These are phyloP conservation scores for Torymus aiolomorphi DNA, from an alignment of 2,888 invertebrate genomes.

Conservation along the genomic window DNA sequence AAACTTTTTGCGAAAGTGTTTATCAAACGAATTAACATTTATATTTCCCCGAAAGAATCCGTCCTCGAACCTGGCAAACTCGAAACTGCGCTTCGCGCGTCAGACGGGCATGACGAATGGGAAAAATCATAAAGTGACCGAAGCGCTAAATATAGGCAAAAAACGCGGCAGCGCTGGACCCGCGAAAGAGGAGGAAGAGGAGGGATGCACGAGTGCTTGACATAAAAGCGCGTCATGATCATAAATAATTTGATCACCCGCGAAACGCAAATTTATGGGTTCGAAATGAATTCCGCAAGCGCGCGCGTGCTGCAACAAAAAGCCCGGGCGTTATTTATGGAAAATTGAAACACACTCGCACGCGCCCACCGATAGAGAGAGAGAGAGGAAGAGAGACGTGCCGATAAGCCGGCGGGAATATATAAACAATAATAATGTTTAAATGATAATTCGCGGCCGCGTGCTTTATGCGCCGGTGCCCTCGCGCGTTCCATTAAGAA, in stretches of 20 bases:
- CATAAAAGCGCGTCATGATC: conserved; percentile 45
- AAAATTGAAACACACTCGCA: conserved; percentile 43
- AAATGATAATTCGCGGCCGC: conserved; percentile 34
- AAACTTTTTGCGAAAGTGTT: background rate
- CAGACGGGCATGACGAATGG: background rate
- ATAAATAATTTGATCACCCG: conserved; percentile 52
- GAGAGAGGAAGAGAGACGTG: background rate
- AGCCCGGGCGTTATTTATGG: conserved; percentile 46
- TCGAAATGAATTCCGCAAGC: conserved; percentile 42
- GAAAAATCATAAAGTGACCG: conserved; percentile 34
- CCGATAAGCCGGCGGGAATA: background rate
- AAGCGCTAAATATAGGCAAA: conserved; percentile 43
- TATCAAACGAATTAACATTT: background rate
- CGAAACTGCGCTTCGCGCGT: no score
- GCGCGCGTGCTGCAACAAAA: background rate
- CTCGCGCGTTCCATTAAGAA: conserved; percentile 37
- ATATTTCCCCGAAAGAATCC: background rate
- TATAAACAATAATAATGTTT: conserved; percentile 42
- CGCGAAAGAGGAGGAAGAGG: conserved; percentile 9
- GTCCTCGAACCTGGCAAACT: background rate
- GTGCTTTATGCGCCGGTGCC: background rate
- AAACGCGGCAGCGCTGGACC: background rate
- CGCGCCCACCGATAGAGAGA: background rate
- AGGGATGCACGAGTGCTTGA: background rate
- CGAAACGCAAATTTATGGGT: conserved; percentile 42